Base-by-base conservation (phyloP, 2,797 vertebrate genomes). In the Danio aesculapii region DNA sequence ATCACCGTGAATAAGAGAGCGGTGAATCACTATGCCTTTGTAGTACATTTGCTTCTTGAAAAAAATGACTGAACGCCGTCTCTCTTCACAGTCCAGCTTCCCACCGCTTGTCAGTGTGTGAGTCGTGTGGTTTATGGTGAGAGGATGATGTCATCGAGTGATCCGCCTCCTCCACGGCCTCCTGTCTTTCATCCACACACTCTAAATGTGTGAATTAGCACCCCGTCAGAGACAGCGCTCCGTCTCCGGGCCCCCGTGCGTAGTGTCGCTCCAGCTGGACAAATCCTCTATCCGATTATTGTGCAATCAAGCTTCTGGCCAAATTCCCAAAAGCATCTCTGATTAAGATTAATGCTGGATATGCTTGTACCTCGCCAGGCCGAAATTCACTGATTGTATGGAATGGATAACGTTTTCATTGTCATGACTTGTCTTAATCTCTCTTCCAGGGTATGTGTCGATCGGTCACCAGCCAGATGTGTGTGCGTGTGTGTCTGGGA, bases 211-310 rank as follows among this genome's bases (percentile, higher is more conserved):
- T 83, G 81, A 84, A 84, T 83, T 84, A 84, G 47, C 75, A 79
- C 81, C 50, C 62, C 6, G 21, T 62, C 76, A 70, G 72, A 13
- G 41, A 59, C 77, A 77, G 47, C 43, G 9, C 53, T 81, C 58
- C 17, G 70, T 79, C 61, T 84, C 50, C 19, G 8, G 43, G 50
- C 79, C 57, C 30, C 39, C 14, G 21, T 30, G 69, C 43, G 5
- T 81, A 80, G 79, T 81, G 81, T 80, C 81, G 75, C 69, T 78
- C 85, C 83, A 84, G 85, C 85, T 88, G 83, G 83, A 86, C 83
- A 80, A 82, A 84, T 82, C 83, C 79, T 76, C 21, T 58, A 84
- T 86, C 61, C 30, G 74, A 82, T 87, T 85, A 75, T 79, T 85
- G 72, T 75, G 75, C 82, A 83, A 80, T 86, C 83, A 86, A 81